Percentiles rank a stretch among this genome's conserved stretches.
Conservation (phyloP, 2,113 vertebrate species). For the Bostrychus sinensis region DNA sequence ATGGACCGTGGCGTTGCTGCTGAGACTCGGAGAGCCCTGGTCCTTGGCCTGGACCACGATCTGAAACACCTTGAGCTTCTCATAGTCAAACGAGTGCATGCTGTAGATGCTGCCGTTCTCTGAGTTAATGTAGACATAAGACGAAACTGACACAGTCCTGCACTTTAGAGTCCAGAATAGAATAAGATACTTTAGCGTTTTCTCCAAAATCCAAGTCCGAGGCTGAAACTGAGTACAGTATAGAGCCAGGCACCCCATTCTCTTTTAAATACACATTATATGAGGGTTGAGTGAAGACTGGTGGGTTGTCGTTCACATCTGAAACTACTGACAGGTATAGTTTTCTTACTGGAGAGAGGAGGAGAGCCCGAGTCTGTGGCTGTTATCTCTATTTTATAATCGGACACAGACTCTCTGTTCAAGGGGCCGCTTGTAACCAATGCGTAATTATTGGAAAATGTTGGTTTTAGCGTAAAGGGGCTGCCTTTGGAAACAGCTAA, state of each 20-base stretch:
- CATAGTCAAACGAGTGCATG: slow-evolving; percentile 81
- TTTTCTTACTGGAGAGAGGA: slow-evolving; percentile 74
- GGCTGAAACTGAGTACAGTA: slow-evolving; percentile 69
- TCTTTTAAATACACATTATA: slow-evolving; percentile 66
- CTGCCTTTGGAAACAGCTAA: slow-evolving; percentile 25
- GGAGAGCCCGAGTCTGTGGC: slow-evolving; percentile 82
- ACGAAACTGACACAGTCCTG: slow-evolving; percentile 79
- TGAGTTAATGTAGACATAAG: slow-evolving; percentile 83
- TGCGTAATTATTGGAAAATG: slow-evolving; percentile 67
- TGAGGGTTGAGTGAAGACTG: slow-evolving; percentile 72
- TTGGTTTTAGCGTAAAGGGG: slow-evolving; percentile 59
- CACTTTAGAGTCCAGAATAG: slow-evolving; percentile 76
- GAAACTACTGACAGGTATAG: slow-evolving; percentile 75
- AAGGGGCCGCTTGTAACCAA: slow-evolving; percentile 52
- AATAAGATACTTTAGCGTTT: slow-evolving; percentile 81
- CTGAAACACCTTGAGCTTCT: slow-evolving; percentile 83
- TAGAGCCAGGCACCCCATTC: slow-evolving; percentile 50
- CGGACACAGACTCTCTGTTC: slow-evolving; percentile 48
- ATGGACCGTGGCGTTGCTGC: slow-evolving; percentile 75
- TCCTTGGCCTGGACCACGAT: slow-evolving; percentile 83
- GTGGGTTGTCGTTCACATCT: slow-evolving; percentile 84
- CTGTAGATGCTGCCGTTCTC: slow-evolving; percentile 84
- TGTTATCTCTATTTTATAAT: slow-evolving; percentile 63
- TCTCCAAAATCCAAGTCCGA: slow-evolving; percentile 78
- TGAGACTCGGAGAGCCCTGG: slow-evolving; percentile 75